Base-by-base conservation (phyloP, 37 sponge, comb jelly and placozoan genomes). In the Theonella swinhoei region DNA sequence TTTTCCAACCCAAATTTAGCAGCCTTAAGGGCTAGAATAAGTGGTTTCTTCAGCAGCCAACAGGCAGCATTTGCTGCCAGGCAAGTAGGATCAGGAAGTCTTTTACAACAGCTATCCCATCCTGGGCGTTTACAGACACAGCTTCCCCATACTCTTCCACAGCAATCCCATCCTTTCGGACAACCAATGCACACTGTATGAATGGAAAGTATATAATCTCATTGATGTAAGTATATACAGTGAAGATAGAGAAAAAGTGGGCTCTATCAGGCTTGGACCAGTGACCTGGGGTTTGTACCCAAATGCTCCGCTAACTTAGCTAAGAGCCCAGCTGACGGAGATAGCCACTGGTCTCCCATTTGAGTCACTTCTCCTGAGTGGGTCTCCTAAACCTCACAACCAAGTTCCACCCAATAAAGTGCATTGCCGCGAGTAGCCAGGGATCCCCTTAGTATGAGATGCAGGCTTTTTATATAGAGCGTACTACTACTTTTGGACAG, bases 151-250 rank as follows among this genome's bases (percentile, higher is more conserved):
- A 74, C 83, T 74, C n/a, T 72, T 4, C 2, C 66, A 19, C 72
- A 68, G n/a, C 83, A 83, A 17, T 33, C 42, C 25, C 60, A 43
- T 1, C 72, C 72, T 42, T 43, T 38, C 30, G 62, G 25, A 60
- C 70, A 83, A 4, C 42, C 42, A 61, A 72, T 62, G 25, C 83
- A 83, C 19, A 74, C 83, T 83, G 47, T 14, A n/a, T n/a, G n/a
- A 70, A 23, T 24, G 32, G 47, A 42, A 39, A 4, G 47, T 31
- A 42, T 19, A 58, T 58, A 58, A 66, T 26, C 17, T 66, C 17
- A 9, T 5, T 70, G 20, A 34, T 30, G 38, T 17, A 19, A 8
- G 7, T 8, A n/a, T 7, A 11, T 66, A 66, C 8, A 7, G 26
- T 24, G 28, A 26, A n/a, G 8, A 25, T 8, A 24, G 8, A 66